Conservation (phyloP, 2,888 invertebrate genomes). For the Linnaemya tessellans region DNA sequence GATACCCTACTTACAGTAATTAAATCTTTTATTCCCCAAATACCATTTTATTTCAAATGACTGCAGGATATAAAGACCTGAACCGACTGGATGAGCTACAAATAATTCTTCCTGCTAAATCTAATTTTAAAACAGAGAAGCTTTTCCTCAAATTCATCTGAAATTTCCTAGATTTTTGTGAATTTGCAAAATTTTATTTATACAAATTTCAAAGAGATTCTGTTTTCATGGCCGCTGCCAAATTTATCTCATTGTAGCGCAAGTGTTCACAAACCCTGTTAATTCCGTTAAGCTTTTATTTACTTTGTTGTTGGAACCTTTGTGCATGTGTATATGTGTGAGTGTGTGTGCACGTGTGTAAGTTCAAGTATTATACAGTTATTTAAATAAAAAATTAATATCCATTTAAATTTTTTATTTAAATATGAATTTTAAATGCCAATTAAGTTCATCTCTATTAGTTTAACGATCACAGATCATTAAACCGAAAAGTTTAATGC, state of each 20-base stretch:
- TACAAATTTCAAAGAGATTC: too few relatives aligned
- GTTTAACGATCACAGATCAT: constrained; percentile 54
- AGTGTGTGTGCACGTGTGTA: not conserved
- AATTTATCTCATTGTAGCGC: not conserved
- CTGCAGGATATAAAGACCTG: too few relatives aligned
- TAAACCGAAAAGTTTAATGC: constrained; percentile 50
- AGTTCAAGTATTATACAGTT: not conserved
- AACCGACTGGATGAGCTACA: too few relatives aligned
- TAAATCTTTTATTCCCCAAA: too few relatives aligned
- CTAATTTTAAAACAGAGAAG: too few relatives aligned
- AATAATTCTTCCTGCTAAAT: too few relatives aligned
- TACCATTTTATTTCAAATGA: too few relatives aligned
- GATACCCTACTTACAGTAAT: not conserved
- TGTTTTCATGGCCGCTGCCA: not conserved
- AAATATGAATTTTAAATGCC: constrained; percentile 55
- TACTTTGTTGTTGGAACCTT: constrained; percentile 30
- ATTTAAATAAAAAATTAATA: constrained; percentile 37
- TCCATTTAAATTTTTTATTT: constrained; percentile 45
- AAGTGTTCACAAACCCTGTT: not conserved
- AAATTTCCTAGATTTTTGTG: too few relatives aligned
- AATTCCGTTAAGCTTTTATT: constrained; percentile 19
- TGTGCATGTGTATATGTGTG: not conserved
- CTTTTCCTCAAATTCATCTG: too few relatives aligned
- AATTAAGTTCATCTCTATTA: constrained; percentile 58
- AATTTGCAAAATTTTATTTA: too few relatives aligned